Conservation (phyloP, 2,797 vertebrate genomes). For the Crypturellus tataupa region DNA sequence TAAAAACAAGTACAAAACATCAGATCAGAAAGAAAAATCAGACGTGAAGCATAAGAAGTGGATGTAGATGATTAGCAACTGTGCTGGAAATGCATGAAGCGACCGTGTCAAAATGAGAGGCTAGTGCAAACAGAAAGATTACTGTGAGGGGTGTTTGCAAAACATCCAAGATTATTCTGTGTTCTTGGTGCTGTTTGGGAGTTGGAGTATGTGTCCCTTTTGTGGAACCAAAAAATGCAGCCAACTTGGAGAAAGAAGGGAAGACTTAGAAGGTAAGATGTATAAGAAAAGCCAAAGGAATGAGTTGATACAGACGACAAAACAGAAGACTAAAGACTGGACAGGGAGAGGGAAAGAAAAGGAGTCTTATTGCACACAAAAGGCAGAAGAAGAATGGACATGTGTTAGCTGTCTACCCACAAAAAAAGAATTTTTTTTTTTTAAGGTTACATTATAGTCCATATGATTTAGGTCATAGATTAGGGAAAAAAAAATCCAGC, state of each 20-base stretch:
- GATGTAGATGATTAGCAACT: background rate
- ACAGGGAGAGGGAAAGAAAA: background rate
- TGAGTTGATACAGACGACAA: background rate
- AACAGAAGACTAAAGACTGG: background rate
- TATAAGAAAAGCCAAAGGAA: background rate
- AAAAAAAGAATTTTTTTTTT: background rate
- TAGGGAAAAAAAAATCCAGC: background rate
- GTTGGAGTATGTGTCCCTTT: background rate
- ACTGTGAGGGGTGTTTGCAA: background rate
- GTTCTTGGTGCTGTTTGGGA: too few relatives aligned
- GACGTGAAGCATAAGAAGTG: background rate
- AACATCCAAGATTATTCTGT: background rate
- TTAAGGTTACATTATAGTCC: background rate
- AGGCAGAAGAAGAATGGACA: background rate
- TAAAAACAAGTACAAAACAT: background rate
- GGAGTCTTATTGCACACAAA: background rate
- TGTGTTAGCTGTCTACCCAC: background rate
- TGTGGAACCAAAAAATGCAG: background rate
- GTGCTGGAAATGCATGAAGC: background rate
- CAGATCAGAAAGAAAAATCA: background rate
- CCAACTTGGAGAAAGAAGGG: background rate
- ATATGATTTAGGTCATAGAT: background rate
- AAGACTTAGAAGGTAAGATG: too few relatives aligned
- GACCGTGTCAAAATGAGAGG: too few relatives aligned
- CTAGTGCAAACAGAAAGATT: background rate